Conservation (phyloP, 2,797 vertebrate genomes). For the Sebastes cheni region DNA sequence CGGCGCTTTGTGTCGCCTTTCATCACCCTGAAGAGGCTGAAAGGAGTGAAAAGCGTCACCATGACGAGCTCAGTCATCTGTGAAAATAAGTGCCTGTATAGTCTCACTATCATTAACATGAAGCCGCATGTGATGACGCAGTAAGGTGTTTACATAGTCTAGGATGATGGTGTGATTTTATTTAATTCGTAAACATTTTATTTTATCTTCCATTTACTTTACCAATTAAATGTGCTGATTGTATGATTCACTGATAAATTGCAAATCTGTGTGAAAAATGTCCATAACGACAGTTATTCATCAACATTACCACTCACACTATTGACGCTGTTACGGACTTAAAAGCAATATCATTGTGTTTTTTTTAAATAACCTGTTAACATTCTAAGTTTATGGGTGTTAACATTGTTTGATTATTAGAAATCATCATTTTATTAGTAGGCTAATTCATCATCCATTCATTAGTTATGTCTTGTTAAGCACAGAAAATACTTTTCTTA, state of each 20-base stretch:
- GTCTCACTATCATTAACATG: constrained; percentile 79
- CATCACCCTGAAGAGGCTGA: constrained; percentile 72
- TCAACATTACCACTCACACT: too few relatives aligned
- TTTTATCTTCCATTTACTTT: background rate
- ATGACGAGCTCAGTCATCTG: constrained; percentile 86
- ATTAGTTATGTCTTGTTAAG: too few relatives aligned
- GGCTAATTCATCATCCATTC: too few relatives aligned
- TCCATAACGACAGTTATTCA: background rate
- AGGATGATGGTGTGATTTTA: constrained; percentile 24
- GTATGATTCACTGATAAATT: background rate
- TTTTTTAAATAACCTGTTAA: too few relatives aligned
- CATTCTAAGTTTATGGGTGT: too few relatives aligned
- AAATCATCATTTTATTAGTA: too few relatives aligned
- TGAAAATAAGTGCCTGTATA: constrained; percentile 79
- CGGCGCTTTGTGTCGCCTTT: constrained; percentile 77
- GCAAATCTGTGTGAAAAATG: background rate
- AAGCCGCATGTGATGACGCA: constrained; percentile 76
- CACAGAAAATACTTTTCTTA: too few relatives aligned
- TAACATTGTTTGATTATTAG: too few relatives aligned
- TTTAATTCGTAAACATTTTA: background rate
- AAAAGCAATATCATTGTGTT: too few relatives aligned
- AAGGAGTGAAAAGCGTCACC: constrained; percentile 79
- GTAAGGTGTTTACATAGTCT: constrained; percentile 67
- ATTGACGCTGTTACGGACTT: too few relatives aligned
- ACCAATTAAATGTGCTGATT: background rate